These are phyloP conservation scores for Conchocele bisecta DNA, from an alignment of 2,888 invertebrate genomes.

Conservation along the genomic window DNA sequence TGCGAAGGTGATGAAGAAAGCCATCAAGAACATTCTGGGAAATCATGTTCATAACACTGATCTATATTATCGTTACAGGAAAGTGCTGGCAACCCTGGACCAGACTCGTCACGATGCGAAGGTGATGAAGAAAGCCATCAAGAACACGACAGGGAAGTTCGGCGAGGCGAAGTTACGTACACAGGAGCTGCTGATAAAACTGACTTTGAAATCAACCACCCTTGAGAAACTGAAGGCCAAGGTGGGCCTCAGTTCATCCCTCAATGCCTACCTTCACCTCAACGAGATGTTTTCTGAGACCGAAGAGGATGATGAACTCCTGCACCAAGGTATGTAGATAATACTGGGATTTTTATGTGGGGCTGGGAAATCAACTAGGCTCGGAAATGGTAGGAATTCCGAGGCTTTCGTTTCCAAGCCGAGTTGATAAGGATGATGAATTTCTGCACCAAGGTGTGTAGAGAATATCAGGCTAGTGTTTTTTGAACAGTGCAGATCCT, in stretches of 20 bases:
- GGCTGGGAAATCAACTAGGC: too few species aligned
- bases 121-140: slow-evolving; percentile 80
- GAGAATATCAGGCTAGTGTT: too few species aligned
- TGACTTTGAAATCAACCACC: slow-evolving; percentile 79
- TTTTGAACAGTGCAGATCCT: too few species aligned
- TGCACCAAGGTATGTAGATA: slow-evolving; percentile 78
- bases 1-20: slow-evolving; percentile 80
- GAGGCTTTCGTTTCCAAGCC: too few species aligned
- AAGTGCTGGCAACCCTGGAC: slow-evolving; percentile 81
- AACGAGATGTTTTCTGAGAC: slow-evolving; percentile 79
- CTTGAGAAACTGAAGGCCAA: slow-evolving; percentile 79
- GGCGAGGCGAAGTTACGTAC: slow-evolving; percentile 77
- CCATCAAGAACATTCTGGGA: slow-evolving; percentile 76
- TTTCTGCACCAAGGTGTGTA: too few species aligned
- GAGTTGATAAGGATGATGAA: too few species aligned
- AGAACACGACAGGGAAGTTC: slow-evolving; percentile 76
- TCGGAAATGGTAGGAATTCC: too few species aligned
- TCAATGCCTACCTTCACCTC: slow-evolving; percentile 81
- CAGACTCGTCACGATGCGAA: slow-evolving; percentile 80
- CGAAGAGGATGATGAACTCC: slow-evolving; percentile 79
- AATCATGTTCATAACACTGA: slow-evolving; percentile 43
- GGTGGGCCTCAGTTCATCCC: slow-evolving; percentile 77
- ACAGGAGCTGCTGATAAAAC: slow-evolving; percentile 71
- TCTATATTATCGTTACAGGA: slow-evolving; percentile 67
- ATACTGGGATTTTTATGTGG: too few species aligned